Percentiles rank a stretch among this genome's conserved stretches.
Conservation (phyloP, 1,140 invertebrate species). For the Amyelois transitella region DNA sequence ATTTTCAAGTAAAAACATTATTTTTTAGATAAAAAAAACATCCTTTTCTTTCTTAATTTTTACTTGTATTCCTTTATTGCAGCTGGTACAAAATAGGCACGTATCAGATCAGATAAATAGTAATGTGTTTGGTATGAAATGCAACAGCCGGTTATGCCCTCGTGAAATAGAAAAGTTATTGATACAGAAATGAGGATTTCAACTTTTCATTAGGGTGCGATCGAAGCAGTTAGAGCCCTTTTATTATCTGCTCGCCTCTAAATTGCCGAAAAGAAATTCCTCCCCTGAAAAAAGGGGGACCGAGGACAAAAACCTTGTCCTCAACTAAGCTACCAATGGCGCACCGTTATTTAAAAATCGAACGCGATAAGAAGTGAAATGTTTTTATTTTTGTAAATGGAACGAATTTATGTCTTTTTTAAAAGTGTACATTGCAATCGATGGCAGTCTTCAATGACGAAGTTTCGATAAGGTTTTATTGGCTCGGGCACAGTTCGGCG, state of each 20-base stretch:
- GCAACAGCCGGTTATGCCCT: not conserved
- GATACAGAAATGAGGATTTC: conserved; percentile 66
- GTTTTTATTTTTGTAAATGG: conserved; percentile 72
- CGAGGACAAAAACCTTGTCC: conserved; percentile 60
- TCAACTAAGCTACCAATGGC: conserved; percentile 58
- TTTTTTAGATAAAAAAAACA: no score
- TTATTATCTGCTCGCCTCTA: conserved; percentile 75
- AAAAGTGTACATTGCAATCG: conserved; percentile 64
- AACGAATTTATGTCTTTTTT: conserved; percentile 64
- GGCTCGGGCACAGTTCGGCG: conserved; percentile 30
- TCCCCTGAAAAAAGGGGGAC: conserved; percentile 58
- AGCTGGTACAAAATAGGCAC: not conserved
- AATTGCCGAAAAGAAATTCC: conserved; percentile 75
- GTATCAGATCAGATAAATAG: not conserved
- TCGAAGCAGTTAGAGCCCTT: conserved; percentile 73
- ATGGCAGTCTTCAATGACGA: conserved; percentile 47
- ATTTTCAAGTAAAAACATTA: no score
- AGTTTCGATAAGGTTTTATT: conserved; percentile 66
- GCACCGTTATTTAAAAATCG: conserved; percentile 72
- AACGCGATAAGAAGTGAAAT: conserved; percentile 67
- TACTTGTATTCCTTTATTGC: not conserved
- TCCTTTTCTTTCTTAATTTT: no score
- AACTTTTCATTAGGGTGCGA: conserved; percentile 72
- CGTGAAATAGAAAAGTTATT: conserved; percentile 51
- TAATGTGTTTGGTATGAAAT: not conserved